Evolutionary conservation across 2,113 vertebrate species (phyloP).

Genomic region (Heloderma charlesbogerti): DNA sequence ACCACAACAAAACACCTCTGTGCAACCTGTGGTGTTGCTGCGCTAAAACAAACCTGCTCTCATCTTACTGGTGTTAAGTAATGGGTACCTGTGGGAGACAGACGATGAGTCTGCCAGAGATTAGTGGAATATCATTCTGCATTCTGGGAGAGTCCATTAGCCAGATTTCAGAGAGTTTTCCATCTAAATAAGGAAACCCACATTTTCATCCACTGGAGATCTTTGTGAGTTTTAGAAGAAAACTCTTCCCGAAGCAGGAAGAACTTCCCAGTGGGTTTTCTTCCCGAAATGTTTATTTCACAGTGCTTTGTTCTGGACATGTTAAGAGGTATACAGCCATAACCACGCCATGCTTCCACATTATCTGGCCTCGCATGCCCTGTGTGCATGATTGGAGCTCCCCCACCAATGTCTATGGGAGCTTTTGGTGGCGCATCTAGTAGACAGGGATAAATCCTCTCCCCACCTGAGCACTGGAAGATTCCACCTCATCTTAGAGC

Average conservation of each 20-base stretch:
- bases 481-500: not conserved
- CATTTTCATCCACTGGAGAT: accelerated
- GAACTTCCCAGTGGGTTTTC: not conserved
- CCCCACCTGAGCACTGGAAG: not conserved
- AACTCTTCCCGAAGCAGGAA: not conserved
- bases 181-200: slow-evolving; percentile 6
- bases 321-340: not conserved
- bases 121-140: not conserved
- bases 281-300: not conserved
- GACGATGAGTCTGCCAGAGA: not conserved
- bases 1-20: not conserved
- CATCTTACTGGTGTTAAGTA: not conserved
- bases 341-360: not conserved
- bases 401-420: too few relatives aligned
- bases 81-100: accelerated
- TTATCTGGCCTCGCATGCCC: not conserved
- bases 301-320: accelerated
- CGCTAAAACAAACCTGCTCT: not conserved
- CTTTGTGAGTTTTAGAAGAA: slow-evolving; percentile 30
- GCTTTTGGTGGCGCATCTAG: too few relatives aligned
- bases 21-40: accelerated
- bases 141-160: accelerated
- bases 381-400: not conserved
- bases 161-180: not conserved
- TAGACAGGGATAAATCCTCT: not conserved